phyloP scores from a whole-genome alignment of 2,888 invertebrate species.

The Cactoblastis cactorum region DNA sequence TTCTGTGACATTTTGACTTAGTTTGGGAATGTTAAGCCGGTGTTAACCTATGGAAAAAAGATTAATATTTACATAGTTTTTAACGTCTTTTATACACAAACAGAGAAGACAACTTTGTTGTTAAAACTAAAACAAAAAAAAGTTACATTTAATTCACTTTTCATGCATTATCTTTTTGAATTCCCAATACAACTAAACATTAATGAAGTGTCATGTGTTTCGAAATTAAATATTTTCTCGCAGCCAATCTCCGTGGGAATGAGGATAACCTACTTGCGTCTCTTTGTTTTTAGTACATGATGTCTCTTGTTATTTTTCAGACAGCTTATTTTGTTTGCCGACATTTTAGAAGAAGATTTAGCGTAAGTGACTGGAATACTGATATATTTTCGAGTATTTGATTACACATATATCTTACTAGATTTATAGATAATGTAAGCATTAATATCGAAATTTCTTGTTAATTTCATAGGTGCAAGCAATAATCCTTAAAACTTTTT shows the following conservation, averaged over 20 bases:
- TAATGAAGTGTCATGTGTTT: slow-evolving; percentile 3
- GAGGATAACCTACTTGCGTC: not conserved
- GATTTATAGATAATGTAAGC: no score
- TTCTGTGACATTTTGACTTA: not conserved
- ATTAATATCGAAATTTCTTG: no score
- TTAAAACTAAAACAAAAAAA: not conserved
- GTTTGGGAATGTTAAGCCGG: not conserved
- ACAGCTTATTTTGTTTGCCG: slow-evolving; percentile 4
- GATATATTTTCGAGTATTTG: no score
- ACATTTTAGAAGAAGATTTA: no score
- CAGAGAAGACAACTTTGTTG: not conserved
- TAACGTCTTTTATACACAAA: not conserved
- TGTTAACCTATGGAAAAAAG: not conserved
- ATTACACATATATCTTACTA: no score
- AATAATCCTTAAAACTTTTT: no score
- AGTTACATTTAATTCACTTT: not conserved
- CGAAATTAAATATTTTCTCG: slow-evolving; percentile 11
- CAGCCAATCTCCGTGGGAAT: slow-evolving; percentile 1
- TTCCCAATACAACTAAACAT: not conserved
- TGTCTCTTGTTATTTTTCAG: slow-evolving; percentile 6
- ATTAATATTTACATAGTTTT: not conserved
- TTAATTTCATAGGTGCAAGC: no score
- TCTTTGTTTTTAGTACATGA: not conserved
- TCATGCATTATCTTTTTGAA: not conserved
- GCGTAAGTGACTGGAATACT: no score